Base-by-base conservation (phyloP, 2,113 vertebrate genomes). In the Colossoma macropomum region DNA sequence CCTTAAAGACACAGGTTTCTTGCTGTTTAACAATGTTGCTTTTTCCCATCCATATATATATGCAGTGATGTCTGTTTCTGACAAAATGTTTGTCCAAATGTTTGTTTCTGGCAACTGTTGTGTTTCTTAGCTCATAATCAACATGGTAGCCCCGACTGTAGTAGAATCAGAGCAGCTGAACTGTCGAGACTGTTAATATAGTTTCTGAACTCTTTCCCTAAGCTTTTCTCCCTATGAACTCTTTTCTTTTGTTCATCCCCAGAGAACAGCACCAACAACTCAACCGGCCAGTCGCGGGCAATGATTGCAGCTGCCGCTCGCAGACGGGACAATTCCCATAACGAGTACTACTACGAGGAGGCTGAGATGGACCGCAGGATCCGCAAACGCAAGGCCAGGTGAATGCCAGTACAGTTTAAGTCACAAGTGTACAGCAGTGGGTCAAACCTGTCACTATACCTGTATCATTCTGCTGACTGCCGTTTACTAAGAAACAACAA, bases 281-380 rank as follows among this genome's bases (percentile, higher is more conserved):
- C 97, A 2, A 95, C 96, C 0, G 96, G 97, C 10, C 97, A 98
- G 90, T 94, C 97, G 0, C 92, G 97, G 16, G 97, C 97, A 0
- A 97, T 98, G 90, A 98, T 99, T 0, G 97, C 97, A 0, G 97
- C 97, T 0, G 97, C 97, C 0, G 97, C 97, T 0, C 95, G 97
- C 50, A 78, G 97, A 16, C 90, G 97, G 0, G 97, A 99, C 93
- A 98, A 97, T 90, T 96, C 97, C 86, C 97, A 99, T 92, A 99
- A 98, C 0, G 97, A 99, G 80, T 97, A 92, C 41, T 99, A 99
- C 93, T 98, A 99, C 0, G 97, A 99, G 86, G 97, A 99, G 91
- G 97, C 97, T 0, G 97, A 99, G 89, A 96, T 97, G 8, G 97
- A 99, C 84, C 96, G 97, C 48, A 79, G 97, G 60, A 73, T 97